phyloP scores from a whole-genome alignment of 1,140 invertebrate genomes.

The Drosophila ficusphila region DNA sequence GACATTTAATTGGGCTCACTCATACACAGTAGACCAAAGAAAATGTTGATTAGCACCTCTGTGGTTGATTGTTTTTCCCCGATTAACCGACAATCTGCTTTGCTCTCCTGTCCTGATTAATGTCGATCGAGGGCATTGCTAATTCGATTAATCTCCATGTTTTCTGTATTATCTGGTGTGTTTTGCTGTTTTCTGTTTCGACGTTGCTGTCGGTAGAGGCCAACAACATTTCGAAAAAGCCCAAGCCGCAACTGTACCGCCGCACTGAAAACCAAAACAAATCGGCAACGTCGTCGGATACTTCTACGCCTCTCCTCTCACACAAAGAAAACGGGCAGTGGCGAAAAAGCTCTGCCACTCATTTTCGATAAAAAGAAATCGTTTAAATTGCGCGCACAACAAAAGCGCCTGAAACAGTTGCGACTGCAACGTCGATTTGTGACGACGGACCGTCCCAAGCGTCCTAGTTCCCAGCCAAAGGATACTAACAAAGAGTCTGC shows the following conservation, averaged over 20 bases:
- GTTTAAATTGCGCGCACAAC: constrained; percentile 81
- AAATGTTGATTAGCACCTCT: neutral
- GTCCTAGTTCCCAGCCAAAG: constrained; percentile 43
- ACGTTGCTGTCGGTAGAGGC: constrained; percentile 53
- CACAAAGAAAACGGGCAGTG: constrained; percentile 58
- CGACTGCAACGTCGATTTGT: constrained; percentile 69
- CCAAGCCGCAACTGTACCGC: constrained; percentile 74
- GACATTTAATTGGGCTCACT: neutral
- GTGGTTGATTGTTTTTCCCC: neutral
- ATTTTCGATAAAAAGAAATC: constrained; percentile 78
- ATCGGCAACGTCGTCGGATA: constrained; percentile 56
- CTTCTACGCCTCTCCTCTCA: constrained; percentile 20
- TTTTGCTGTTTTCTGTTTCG: constrained; percentile 35
- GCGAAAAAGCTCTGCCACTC: constrained; percentile 61
- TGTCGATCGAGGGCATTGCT: constrained; percentile 39
- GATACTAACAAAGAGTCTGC: constrained; percentile 16
- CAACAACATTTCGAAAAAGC: constrained; percentile 76
- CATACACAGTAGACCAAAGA: neutral
- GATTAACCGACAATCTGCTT: constrained; percentile 9
- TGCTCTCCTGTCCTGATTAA: constrained; percentile 9
- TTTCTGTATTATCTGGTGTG: constrained; percentile 50
- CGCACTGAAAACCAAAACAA: constrained; percentile 74
- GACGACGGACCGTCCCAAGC: constrained; percentile 59
- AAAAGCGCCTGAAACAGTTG: constrained; percentile 73
- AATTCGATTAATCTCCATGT: constrained; percentile 48